Base-by-base conservation (phyloP, 2,888 invertebrate species). In the Cheiracanthium punctorium region DNA sequence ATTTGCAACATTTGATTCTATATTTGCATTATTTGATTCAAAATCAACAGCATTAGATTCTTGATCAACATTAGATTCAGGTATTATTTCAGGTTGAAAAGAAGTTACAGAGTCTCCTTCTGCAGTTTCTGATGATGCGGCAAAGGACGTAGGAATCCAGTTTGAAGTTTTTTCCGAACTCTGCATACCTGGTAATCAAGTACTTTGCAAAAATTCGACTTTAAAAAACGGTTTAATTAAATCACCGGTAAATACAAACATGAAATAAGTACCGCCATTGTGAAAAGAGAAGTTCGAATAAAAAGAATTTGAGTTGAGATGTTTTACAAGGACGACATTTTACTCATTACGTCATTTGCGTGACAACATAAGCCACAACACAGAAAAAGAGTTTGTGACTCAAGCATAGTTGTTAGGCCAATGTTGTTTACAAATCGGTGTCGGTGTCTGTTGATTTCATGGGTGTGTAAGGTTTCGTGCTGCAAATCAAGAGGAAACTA, bases 111-210 rank as follows among this genome's bases (percentile, higher is more conserved):
- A 80, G 76, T 87, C 86, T 0, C 72, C 77, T 41, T 79, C 79
- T 14, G 24, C 33, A 24, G 74, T 33, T 67, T 87, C 86, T 1
- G 86, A 71, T 14, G 71, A 28, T 24, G 58, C 7, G 4, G 24
- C 58, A 58, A 58, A 58, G 32, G 85, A 85, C 43, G 85, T 64
- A 32, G 85, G 80, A 48, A 86, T 86, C 85, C 85, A 86, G 17
- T 74, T 75, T 4, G 79, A 43, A 10, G 32, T 32, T 33, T 69
- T n/a, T 8, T 65, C 72, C 0, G 73, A n/a, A 7, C 37, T 73
- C 24, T 84, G 77, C 82, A 82, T 82, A n/a, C n/a, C n/a, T n/a
- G n/a, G n/a, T n/a, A 29, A 28, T 74, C 52, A n/a, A 17, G 17
- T 32, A 29, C n/a, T n/a, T 41, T 43, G 41, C 28, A 37, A 33